Evolutionary conservation across 2,113 vertebrate genomes (phyloP).

Genomic region (Gracilinanus agilis): DNA sequence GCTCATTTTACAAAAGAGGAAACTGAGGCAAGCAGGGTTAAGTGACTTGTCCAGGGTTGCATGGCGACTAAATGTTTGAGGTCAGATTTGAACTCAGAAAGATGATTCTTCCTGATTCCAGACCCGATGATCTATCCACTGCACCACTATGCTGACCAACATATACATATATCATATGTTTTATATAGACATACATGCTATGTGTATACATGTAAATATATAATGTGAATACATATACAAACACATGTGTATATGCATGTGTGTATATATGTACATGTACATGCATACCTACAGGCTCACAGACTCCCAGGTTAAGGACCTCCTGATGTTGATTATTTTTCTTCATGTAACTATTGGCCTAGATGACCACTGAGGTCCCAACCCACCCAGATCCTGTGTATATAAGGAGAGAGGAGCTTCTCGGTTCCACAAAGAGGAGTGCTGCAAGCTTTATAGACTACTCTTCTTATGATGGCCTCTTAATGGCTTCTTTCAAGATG

Average conservation of each 20-base stretch:
- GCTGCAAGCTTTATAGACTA: neutral
- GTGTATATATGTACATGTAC: too few relatives aligned
- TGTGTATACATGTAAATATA: neutral
- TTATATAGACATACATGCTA: too few relatives aligned
- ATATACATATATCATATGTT: too few relatives aligned
- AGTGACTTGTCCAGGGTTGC: too few relatives aligned
- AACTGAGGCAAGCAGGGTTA: too few relatives aligned
- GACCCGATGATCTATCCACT: too few relatives aligned
- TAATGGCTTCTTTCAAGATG: neutral
- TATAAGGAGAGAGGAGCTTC: neutral
- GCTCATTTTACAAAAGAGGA: too few relatives aligned
- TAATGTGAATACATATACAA: neutral
- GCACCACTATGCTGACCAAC: too few relatives aligned
- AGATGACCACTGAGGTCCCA: neutral
- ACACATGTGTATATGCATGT: too few relatives aligned
- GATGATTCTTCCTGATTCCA: too few relatives aligned
- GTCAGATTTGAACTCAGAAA: too few relatives aligned
- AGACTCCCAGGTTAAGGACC: neutral
- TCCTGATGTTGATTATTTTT: neutral
- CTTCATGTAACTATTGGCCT: neutral
- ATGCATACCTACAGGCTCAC: neutral
- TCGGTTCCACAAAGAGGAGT: neutral
- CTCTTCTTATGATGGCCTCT: neutral
- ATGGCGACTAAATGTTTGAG: too few relatives aligned
- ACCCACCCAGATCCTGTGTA: neutral